Evolutionary conservation across 2,797 vertebrate species (phyloP), one percentile per base, ranked within the genome.

Genomic region (Anabas testudineus): DNA sequence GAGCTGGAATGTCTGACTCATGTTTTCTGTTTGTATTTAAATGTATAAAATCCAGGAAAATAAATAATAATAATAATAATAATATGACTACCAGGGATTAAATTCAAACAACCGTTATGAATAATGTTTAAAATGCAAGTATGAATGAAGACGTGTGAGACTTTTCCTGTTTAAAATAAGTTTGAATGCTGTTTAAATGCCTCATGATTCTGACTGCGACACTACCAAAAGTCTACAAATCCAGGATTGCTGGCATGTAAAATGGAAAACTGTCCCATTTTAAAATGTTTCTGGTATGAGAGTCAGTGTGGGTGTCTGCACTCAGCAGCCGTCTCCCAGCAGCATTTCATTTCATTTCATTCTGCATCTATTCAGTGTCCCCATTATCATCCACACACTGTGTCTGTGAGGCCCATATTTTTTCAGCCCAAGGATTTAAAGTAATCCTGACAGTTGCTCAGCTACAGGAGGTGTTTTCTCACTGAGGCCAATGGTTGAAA

Each of bases 381-480:
- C 58, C 59, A 77, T 78, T 77, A 68, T 82, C 74, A 72, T 75
- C 67, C 67, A 58, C 46, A 75, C 72, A 36, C 58, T 62, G 62
- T 66, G 76, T 83, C 76, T 84, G 76, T 54, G 22, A 78, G 71
- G 69, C 71, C 56, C 45, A 34, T 37, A 59, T 72, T 74, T 74
- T 65, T 65, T 52, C 51, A 80, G 66, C 57, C 46, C 59, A 69
- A 76, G 79, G 81, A 88, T 87, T 87, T 89, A 78, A 85, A 90
- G 83, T 89, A 88, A 88, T 88, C 86, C 85, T 85, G 84, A 87
- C 83, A 87, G 86, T 85, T 86, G 80, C 86, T 85, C 76, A 43
- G 86, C 83, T 86, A 82, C 86, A 66, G 75, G 78, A 88, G 86
- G 73, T 82, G 73, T 87, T 88, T 84, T 85, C 73, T 82, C 82